Evolutionary conservation across 2,113 vertebrate species (phyloP), one percentile per base, ranked within the genome.

Genomic region (Delphinapterus leucas): DNA sequence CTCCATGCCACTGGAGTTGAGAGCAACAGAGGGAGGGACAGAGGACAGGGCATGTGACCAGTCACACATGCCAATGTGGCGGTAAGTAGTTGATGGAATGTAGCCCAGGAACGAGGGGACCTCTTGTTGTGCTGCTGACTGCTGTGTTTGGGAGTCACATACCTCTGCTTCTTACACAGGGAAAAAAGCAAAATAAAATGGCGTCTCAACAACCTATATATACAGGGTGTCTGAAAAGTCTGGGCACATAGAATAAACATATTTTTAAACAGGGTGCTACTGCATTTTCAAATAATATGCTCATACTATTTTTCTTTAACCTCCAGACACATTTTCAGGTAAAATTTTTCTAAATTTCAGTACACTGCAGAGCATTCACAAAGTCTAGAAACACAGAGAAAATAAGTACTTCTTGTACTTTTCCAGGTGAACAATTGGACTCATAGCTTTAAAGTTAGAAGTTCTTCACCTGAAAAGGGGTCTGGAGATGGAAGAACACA

Each of bases 321-420:
- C 21, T 44, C 26, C 53, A 92, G n/a, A 81, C 13, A 77, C 23
- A 26, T 76, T 93, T 93, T 68, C 71, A 83, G 41, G 18, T 25
- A 88, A 85, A 95, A 53, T 61, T 81, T 55, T 87, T 88, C 82
- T 82, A 84, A 83, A 63, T 81, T 73, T 93, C 33, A 67, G n/a
- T 70, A 60, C 2, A 58, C 33, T 70, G 1, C 23, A 49, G 11
- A 80, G 41, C 9, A 36, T 81, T 81, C 44, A 33, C 47, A 70
- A 63, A 71, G 10, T 53, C 44, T 71, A 28, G 53, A 63, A 90
- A 81, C 67, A 83, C 36, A 67, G 67, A 28, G 21, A 31, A 89
- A 92, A 89, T 18, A 67, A 61, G 44, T 28, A 63, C 10, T 18
- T 84, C 73, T 8, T 93, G 4, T 15, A 26, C 18, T 73, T 92